Evolutionary conservation across 2,888 invertebrate species (phyloP).

Genomic region (Eulithis testata): DNA sequence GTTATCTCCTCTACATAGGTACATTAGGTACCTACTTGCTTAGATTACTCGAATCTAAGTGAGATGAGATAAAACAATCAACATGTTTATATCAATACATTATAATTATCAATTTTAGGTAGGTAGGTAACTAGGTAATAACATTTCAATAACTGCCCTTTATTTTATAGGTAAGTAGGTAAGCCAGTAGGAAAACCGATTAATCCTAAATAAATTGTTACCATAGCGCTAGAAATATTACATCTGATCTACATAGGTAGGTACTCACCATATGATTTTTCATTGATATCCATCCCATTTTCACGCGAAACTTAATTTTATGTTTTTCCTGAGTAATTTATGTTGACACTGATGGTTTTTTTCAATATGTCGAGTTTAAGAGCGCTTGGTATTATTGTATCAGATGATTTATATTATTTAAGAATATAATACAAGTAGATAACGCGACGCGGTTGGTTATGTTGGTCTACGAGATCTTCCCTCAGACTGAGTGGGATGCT

Average conservation of each 20-base stretch:
- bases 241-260: not conserved
- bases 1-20: no score
- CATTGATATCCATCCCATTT: conserved; percentile 82
- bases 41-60: no score
- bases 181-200: not conserved
- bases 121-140: no score
- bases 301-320: conserved; percentile 68
- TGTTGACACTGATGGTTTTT: conserved; percentile 35
- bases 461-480: conserved; percentile 72
- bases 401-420: conserved; percentile 41
- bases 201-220: not conserved
- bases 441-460: conserved; percentile 68
- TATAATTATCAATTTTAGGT: no score
- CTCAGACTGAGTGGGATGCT: conserved; percentile 80
- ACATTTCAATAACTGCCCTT: no score
- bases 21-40: not conserved
- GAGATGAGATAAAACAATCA: no score
- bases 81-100: no score
- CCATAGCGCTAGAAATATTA: not conserved
- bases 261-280: conserved; percentile 81
- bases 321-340: conserved; percentile 63
- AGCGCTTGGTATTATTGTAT: conserved; percentile 2
- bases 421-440: conserved; percentile 37
- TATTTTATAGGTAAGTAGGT: no score
- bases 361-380: conserved; percentile 11